Evolutionary conservation across 2,888 invertebrate genomes (phyloP).

Genomic region (Mystacides longicornis): DNA sequence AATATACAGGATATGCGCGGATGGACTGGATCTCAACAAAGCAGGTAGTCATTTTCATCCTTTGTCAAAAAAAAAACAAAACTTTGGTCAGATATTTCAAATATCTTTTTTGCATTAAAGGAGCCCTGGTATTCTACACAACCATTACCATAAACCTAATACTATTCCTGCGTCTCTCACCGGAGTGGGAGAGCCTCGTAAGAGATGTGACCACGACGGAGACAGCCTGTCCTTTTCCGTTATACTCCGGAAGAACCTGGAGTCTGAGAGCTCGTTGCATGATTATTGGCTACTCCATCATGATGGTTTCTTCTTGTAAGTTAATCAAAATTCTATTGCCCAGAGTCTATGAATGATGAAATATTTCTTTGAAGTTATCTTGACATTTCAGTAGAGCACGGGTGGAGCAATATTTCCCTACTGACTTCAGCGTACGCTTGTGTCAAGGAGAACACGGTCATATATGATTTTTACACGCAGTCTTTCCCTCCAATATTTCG

Average conservation of each 20-base stretch:
- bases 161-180: slow-evolving; percentile 3
- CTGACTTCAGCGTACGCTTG: slow-evolving; percentile 2
- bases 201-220: not conserved
- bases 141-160: not conserved
- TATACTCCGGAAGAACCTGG: not conserved
- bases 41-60: not conserved
- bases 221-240: not conserved
- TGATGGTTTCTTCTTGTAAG: slow-evolving; percentile 1
- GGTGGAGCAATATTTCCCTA: slow-evolving; percentile 2
- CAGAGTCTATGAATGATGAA: not conserved
- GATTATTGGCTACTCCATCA: not conserved
- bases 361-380: not conserved
- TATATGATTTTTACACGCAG: not conserved
- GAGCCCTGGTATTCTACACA: slow-evolving; percentile 7
- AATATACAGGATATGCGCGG: not conserved
- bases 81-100: not conserved
- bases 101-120: not conserved
- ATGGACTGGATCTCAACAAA: not conserved
- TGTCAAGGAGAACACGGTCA: not conserved
- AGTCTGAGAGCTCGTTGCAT: not conserved
- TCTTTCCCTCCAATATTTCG: not conserved
- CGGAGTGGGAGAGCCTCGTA: slow-evolving; percentile 1
- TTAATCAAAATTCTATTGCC: not conserved
- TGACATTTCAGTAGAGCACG: slow-evolving; percentile 7
- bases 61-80: not conserved